Evolutionary conservation across 1,140 invertebrate genomes (phyloP).

Genomic region (Eciton burchellii): DNA sequence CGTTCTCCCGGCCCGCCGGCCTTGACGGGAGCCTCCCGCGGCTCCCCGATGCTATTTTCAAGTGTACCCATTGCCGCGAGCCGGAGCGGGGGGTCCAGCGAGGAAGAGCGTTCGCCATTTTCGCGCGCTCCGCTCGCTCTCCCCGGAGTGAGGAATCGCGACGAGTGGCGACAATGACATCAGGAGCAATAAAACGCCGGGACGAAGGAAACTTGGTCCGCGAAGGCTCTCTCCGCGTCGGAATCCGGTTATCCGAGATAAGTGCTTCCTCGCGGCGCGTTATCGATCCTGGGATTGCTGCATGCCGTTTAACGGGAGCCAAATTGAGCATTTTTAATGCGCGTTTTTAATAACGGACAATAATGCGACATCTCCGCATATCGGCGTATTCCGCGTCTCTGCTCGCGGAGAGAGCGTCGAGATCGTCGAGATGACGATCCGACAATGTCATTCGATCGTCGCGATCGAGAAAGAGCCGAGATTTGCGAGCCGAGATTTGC

Average conservation of each 20-base stretch:
- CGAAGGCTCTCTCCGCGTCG: slow-evolving; percentile 2
- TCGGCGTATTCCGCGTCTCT: too few species aligned
- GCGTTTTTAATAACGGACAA: background rate
- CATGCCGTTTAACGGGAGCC: background rate
- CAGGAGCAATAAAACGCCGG: background rate
- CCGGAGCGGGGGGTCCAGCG: background rate
- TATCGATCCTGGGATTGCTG: slow-evolving; percentile 4
- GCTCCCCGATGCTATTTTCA: slow-evolving; percentile 75
- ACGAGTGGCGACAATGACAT: background rate
- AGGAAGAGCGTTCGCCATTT: slow-evolving; percentile 30
- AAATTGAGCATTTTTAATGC: background rate
- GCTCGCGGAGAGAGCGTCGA: too few species aligned
- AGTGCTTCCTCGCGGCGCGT: background rate
- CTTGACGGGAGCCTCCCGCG: slow-evolving; percentile 70
- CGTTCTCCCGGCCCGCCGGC: slow-evolving; percentile 59
- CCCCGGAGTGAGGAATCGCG: background rate
- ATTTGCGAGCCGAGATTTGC: too few species aligned
- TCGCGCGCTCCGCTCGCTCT: slow-evolving; percentile 15
- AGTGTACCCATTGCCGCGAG: slow-evolving; percentile 61
- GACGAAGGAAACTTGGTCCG: background rate
- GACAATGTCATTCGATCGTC: too few species aligned
- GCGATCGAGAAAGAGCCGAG: too few species aligned
- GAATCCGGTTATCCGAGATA: background rate
- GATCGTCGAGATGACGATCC: too few species aligned
- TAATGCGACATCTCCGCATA: too few species aligned